Percentiles rank a stretch among this genome's conserved stretches.
Evolutionary conservation across 1,140 invertebrate genomes (phyloP).

Genomic region (Aphaenogaster floridana): DNA sequence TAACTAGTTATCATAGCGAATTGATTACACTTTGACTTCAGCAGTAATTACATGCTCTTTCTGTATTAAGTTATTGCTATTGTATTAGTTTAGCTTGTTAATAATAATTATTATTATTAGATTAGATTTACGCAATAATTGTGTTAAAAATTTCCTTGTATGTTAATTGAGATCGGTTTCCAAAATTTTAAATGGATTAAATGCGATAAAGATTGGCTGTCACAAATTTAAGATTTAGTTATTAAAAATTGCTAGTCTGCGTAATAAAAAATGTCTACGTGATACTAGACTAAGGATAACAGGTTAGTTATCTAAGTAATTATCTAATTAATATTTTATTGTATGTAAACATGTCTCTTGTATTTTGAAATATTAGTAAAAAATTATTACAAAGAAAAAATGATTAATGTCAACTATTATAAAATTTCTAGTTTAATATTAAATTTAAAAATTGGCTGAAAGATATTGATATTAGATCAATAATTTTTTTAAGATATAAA

Average conservation of each 20-base stretch:
- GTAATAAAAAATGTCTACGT: background rate
- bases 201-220: background rate
- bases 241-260: background rate
- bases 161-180: background rate
- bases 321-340: slow-evolving; percentile 4
- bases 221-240: background rate
- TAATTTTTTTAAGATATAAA: background rate
- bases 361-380: background rate
- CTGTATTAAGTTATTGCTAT: background rate
- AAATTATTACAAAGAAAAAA: background rate
- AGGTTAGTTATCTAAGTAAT: background rate
- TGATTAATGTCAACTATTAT: background rate
- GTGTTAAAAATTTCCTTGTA: background rate
- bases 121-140: background rate
- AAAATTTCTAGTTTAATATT: background rate
- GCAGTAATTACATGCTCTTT: background rate
- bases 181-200: background rate
- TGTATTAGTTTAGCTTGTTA: background rate
- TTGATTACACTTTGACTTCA: background rate
- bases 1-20: background rate
- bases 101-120: background rate
- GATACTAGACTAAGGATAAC: background rate
- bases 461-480: background rate
- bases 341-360: background rate
- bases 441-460: background rate